Percentiles rank a stretch among this genome's conserved stretches.
phyloP scores from a whole-genome alignment of 1,140 invertebrate genomes.

The Orchesella cincta region DNA sequence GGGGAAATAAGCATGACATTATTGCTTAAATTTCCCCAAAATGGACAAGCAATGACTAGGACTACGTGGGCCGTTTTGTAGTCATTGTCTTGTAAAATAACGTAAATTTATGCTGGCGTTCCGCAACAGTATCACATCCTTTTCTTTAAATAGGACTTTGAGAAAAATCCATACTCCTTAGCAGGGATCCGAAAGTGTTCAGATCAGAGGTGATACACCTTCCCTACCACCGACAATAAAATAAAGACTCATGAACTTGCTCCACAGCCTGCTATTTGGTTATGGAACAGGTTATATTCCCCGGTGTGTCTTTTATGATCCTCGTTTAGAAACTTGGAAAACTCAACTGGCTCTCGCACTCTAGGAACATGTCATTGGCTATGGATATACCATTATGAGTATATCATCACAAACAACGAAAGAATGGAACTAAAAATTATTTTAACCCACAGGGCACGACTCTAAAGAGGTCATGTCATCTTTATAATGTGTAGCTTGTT shows the following conservation, averaged over 20 bases:
- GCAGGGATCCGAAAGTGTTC: not conserved
- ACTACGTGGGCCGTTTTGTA: no score
- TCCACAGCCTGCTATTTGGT: not conserved
- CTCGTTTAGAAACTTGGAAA: not conserved
- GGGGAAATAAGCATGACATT: no score
- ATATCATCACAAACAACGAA: not conserved
- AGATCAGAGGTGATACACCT: no score
- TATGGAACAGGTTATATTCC: constrained; percentile 43
- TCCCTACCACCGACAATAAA: not conserved
- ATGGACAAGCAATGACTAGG: no score
- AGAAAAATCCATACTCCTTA: constrained; percentile 23
- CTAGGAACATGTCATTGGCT: not conserved
- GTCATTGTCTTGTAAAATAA: no score
- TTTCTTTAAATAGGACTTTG: not conserved
- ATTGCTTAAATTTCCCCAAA: no score
- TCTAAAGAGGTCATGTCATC: no score
- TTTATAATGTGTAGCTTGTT: no score
- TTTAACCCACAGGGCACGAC: no score
- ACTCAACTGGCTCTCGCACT: not conserved
- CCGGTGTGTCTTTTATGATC: constrained; percentile 44
- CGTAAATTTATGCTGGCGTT: no score
- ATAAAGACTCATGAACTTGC: not conserved
- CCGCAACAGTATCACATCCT: no score
- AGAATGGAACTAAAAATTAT: no score
- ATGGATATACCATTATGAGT: not conserved